Evolutionary conservation across 2,113 vertebrate genomes (phyloP).

Genomic region (Acanthochromis polyacanthus): DNA sequence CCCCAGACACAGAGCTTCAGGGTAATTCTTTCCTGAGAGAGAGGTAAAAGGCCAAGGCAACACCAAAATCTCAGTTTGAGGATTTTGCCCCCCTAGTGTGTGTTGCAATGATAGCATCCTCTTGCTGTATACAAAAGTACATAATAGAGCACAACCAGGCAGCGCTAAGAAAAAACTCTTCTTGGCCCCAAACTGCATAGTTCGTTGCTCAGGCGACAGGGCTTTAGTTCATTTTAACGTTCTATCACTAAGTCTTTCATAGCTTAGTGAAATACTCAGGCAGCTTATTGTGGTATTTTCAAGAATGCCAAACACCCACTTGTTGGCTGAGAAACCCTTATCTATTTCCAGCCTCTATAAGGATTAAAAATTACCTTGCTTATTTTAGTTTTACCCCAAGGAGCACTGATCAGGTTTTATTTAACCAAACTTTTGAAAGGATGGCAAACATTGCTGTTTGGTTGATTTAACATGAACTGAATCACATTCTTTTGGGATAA

Average conservation of each 20-base stretch:
- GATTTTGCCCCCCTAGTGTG: constrained; percentile 61
- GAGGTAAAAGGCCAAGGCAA: constrained; percentile 61
- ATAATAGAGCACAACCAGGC: constrained; percentile 73
- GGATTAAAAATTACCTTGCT: constrained; percentile 33
- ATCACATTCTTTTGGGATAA: constrained; percentile 68
- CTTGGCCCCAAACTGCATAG: constrained; percentile 67
- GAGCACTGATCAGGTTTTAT: constrained; percentile 55
- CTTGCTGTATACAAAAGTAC: constrained; percentile 62
- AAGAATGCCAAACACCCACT: constrained; percentile 47
- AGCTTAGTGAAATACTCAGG: constrained; percentile 25
- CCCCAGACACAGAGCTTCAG: constrained; percentile 42
- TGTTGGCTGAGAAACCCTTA: constrained; percentile 35
- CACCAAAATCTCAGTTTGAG: constrained; percentile 36
- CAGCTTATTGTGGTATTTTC: constrained; percentile 33
- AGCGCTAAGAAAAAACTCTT: constrained; percentile 69
- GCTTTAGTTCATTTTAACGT: constrained; percentile 24
- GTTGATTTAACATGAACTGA: constrained; percentile 69
- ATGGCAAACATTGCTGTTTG: constrained; percentile 66
- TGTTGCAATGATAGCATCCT: constrained; percentile 70
- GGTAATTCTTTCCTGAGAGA: constrained; percentile 60
- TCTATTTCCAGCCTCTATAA: constrained; percentile 16
- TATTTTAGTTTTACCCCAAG: constrained; percentile 27
- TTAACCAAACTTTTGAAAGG: constrained; percentile 63
- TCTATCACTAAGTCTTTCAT: constrained; percentile 33
- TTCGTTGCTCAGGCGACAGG: constrained; percentile 74